phyloP scores from a whole-genome alignment of 2,797 vertebrate genomes.

The Eulemur coronatus region DNA sequence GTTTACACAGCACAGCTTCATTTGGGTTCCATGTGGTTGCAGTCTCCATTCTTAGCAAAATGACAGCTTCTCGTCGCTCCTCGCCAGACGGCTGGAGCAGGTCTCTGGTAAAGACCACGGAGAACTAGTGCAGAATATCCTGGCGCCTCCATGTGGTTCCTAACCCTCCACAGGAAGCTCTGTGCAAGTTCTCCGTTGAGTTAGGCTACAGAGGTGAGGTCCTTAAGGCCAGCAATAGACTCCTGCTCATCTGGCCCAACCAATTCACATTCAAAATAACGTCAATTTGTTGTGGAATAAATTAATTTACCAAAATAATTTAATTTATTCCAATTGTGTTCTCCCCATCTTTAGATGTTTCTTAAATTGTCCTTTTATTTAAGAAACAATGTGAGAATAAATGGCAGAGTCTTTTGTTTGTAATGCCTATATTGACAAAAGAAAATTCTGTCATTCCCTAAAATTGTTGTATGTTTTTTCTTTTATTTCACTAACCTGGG shows the following conservation, averaged over 20 bases:
- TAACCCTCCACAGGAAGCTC: background rate
- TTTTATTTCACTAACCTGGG: background rate
- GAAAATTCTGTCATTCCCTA: background rate
- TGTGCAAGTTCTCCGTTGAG: background rate
- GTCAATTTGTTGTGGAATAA: too few relatives aligned
- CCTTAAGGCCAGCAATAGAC: background rate
- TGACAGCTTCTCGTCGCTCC: background rate
- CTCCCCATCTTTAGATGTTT: background rate
- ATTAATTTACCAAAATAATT: background rate
- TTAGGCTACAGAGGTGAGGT: background rate
- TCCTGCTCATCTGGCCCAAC: too few relatives aligned
- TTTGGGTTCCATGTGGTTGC: background rate
- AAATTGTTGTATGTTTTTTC: background rate
- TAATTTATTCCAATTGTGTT: background rate
- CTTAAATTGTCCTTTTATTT: background rate
- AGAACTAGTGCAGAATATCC: too few relatives aligned
- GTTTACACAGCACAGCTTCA: fast-evolving
- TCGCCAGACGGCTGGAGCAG: too few relatives aligned
- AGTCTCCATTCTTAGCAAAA: background rate
- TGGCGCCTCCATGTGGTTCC: fast-evolving
- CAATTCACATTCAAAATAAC: background rate
- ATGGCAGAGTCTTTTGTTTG: background rate
- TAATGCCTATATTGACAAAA: background rate
- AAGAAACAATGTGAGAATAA: background rate
- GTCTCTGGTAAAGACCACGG: background rate